Percentiles rank a stretch among this genome's conserved stretches.
Evolutionary conservation across 2,797 vertebrate genomes (phyloP).

Genomic region (Ctenopoma kingsleyae): DNA sequence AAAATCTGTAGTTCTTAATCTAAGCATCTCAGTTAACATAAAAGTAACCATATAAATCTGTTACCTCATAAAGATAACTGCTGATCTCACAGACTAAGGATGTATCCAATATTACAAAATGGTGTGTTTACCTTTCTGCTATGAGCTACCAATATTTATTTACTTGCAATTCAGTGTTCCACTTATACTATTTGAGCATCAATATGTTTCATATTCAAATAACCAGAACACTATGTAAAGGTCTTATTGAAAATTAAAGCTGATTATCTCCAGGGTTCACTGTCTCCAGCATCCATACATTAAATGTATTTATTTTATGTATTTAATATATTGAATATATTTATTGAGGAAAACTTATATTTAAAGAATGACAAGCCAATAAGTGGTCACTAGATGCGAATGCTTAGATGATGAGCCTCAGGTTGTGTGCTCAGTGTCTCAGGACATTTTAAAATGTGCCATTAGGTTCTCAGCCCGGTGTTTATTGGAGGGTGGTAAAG

Average conservation of each 20-base stretch:
- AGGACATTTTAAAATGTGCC: slow-evolving; percentile 23
- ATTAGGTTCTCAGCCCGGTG: not conserved
- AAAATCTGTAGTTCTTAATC: slow-evolving; percentile 22
- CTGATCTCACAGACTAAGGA: not conserved
- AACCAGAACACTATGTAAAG: not conserved
- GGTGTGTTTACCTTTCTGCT: not conserved
- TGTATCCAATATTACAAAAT: slow-evolving; percentile 6
- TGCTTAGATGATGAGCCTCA: not conserved
- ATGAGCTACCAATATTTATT: too few relatives aligned
- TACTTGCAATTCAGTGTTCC: not conserved
- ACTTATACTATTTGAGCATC: not conserved
- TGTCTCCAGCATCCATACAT: not conserved
- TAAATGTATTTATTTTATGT: not conserved
- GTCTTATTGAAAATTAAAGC: not conserved
- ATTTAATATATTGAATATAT: not conserved
- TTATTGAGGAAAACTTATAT: not conserved
- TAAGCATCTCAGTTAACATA: slow-evolving; percentile 13
- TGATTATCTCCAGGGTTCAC: too few relatives aligned
- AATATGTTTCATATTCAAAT: not conserved
- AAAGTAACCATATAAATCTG: not conserved
- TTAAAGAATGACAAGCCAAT: not conserved
- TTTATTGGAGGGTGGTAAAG: not conserved
- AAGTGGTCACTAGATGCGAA: not conserved
- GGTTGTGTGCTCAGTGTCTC: not conserved
- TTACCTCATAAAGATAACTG: slow-evolving; percentile 10